These are phyloP conservation scores for Siphamia tubifer DNA, from an alignment of 2,113 vertebrate genomes.

Conservation along the genomic window DNA sequence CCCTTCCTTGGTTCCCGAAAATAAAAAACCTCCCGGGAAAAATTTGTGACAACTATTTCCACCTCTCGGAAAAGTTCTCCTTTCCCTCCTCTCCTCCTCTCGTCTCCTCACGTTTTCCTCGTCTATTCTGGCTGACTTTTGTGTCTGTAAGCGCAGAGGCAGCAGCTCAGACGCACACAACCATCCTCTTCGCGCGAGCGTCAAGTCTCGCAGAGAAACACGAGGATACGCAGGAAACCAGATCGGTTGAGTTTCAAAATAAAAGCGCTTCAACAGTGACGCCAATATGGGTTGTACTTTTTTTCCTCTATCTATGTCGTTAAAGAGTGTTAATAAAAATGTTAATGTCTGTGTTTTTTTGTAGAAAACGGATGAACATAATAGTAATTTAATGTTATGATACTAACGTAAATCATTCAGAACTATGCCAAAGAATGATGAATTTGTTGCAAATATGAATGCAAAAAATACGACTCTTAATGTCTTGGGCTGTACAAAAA, in stretches of 20 bases:
- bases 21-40: constrained; percentile 29
- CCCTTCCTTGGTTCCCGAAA: constrained; percentile 34
- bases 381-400: too few species aligned
- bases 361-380: too few species aligned
- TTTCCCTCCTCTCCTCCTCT: constrained; percentile 54
- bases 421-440: too few species aligned
- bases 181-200: constrained; percentile 69
- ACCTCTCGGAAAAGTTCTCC: constrained; percentile 55
- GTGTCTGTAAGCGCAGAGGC: constrained; percentile 59
- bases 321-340: too few species aligned
- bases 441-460: too few species aligned
- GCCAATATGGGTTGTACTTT: too few species aligned
- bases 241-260: constrained; percentile 17
- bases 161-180: constrained; percentile 72
- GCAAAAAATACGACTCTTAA: too few species aligned
- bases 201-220: not conserved
- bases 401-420: too few species aligned
- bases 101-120: constrained; percentile 33
- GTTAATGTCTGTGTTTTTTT: too few species aligned
- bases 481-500: too few species aligned
- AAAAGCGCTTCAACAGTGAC: not conserved
- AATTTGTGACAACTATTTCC: constrained; percentile 37
- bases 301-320: too few species aligned
- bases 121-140: constrained; percentile 56
- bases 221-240: not conserved